phyloP scores from a whole-genome alignment of 2,888 invertebrate species.

The Crematogaster levior region DNA sequence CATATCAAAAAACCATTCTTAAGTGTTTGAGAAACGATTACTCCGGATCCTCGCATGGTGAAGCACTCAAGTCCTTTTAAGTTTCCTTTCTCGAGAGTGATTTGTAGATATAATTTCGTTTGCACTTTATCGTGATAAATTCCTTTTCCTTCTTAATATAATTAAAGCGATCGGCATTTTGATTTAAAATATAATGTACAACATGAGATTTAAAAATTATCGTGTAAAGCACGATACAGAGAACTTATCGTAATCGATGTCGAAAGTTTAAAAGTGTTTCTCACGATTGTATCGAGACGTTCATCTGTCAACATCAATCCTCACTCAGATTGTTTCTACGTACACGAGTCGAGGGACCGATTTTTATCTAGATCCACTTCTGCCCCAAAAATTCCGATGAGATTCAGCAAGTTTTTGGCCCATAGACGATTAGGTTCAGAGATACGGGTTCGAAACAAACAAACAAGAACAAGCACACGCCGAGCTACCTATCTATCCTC shows the following conservation, averaged over 20 bases:
- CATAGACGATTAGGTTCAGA: slow-evolving; percentile 80
- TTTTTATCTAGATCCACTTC: slow-evolving; percentile 81
- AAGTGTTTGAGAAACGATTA: slow-evolving; percentile 50
- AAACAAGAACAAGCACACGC: slow-evolving; percentile 77
- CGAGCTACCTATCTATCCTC: slow-evolving; percentile 71
- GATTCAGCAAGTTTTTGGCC: slow-evolving; percentile 78
- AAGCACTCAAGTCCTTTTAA: not conserved
- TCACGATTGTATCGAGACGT: slow-evolving; percentile 65
- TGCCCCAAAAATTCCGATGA: slow-evolving; percentile 81
- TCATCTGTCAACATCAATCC: slow-evolving; percentile 61
- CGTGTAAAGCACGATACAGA: too few relatives aligned
- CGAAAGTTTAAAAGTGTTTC: slow-evolving; percentile 46
- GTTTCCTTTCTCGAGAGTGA: slow-evolving; percentile 24
- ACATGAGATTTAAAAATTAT: not conserved
- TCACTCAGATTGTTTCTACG: slow-evolving; percentile 72
- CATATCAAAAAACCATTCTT: not conserved
- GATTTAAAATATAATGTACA: not conserved
- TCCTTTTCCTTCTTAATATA: not conserved
- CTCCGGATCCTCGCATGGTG: not conserved
- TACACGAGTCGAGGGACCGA: slow-evolving; percentile 49
- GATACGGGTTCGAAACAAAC: slow-evolving; percentile 82
- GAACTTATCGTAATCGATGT: not conserved
- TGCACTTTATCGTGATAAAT: slow-evolving; percentile 1
- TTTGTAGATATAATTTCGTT: slow-evolving; percentile 16
- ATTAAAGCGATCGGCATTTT: not conserved